Evolutionary conservation across 2,888 invertebrate genomes (phyloP).

Genomic region (Artemia sp.): DNA sequence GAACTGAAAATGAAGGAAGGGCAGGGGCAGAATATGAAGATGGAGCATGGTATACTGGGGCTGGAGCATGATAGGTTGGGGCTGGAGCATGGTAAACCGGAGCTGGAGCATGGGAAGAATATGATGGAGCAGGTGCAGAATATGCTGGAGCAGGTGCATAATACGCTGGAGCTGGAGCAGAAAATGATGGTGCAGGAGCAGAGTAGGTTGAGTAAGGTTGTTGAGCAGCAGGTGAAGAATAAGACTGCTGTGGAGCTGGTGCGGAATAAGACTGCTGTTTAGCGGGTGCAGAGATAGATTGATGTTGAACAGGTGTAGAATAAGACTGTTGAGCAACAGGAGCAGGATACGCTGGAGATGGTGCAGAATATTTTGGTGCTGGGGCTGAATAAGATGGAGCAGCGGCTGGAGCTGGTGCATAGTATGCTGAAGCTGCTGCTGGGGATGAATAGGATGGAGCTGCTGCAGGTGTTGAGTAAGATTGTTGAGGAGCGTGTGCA

Average conservation of each 20-base stretch:
- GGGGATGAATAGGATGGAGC: constrained; percentile 15
- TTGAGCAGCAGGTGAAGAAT: constrained; percentile 14
- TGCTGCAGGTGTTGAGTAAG: constrained; percentile 14
- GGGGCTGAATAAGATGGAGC: not conserved
- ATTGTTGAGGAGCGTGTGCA: constrained; percentile 4
- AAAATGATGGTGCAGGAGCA: not conserved
- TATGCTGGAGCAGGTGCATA: constrained; percentile 17
- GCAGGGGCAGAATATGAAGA: constrained; percentile 10
- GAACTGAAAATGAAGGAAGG: too few relatives aligned
- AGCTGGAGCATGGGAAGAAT: not conserved
- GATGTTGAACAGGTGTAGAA: constrained; percentile 15
- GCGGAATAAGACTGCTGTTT: not conserved
- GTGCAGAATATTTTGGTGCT: not conserved
- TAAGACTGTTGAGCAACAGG: not conserved
- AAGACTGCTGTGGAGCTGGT: not conserved
- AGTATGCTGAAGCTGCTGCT: constrained; percentile 13
- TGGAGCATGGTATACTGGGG: not conserved
- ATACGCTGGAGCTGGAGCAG: constrained; percentile 13
- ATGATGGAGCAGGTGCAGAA: too few relatives aligned
- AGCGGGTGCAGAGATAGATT: not conserved
- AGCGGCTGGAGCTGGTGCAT: constrained; percentile 3
- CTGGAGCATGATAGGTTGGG: not conserved
- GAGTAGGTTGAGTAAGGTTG: constrained; percentile 7
- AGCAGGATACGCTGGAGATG: not conserved
- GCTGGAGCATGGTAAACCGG: constrained; percentile 17